Conservation (phyloP, 1,140 invertebrate genomes). For the Potamilus streckersoni region DNA sequence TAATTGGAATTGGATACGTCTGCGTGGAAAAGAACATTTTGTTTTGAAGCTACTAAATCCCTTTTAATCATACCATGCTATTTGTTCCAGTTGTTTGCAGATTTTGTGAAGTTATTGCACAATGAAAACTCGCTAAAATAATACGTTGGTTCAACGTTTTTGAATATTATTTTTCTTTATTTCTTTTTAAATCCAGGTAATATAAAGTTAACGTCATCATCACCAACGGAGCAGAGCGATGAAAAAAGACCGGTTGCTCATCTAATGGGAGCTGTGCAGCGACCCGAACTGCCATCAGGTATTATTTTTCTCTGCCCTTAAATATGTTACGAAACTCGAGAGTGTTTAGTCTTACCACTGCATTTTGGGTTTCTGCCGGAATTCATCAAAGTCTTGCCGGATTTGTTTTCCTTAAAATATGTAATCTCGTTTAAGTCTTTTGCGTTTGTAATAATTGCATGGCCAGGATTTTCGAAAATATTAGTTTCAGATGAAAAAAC, state of each 20-base stretch:
- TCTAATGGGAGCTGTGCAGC: slow-evolving; percentile 44
- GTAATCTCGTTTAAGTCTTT: neutral
- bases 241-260: slow-evolving; percentile 45
- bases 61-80: too few species aligned
- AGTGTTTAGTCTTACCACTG: neutral
- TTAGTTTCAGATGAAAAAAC: neutral
- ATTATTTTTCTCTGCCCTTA: neutral
- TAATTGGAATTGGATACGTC: too few species aligned
- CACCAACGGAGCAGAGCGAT: slow-evolving; percentile 4
- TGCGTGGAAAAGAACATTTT: too few species aligned
- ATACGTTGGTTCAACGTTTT: too few species aligned
- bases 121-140: too few species aligned
- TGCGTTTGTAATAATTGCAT: neutral
- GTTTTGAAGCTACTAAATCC: too few species aligned
- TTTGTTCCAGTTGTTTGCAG: too few species aligned
- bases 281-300: slow-evolving; percentile 37
- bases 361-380: neutral
- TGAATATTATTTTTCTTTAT: neutral
- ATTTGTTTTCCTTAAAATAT: neutral
- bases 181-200: slow-evolving; percentile 24
- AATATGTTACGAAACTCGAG: too few species aligned
- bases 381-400: neutral
- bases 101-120: too few species aligned
- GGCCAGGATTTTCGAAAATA: neutral
- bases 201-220: slow-evolving; percentile 26